phyloP scores from a whole-genome alignment of 2,113 vertebrate genomes.

The Alaudala cheleensis region DNA sequence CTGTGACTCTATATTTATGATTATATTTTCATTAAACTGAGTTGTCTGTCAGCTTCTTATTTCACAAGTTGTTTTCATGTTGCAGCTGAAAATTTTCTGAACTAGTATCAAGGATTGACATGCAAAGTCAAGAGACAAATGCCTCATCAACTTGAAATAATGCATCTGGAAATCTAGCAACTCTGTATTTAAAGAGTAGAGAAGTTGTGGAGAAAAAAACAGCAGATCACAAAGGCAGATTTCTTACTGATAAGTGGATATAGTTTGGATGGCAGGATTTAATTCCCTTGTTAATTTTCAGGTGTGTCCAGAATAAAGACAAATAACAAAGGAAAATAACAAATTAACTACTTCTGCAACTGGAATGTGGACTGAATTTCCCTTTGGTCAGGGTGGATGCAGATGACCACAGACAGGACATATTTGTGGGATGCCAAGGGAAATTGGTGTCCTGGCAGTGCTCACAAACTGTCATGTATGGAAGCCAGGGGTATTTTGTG shows the following conservation, averaged over 20 bases:
- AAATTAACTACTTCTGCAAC: neutral
- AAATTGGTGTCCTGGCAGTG: neutral
- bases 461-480: neutral
- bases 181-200: neutral
- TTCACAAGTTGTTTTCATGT: neutral
- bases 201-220: neutral
- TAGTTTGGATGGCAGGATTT: neutral
- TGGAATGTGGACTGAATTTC: fast-evolving
- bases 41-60: neutral
- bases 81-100: constrained; percentile 5
- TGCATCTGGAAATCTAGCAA: neutral
- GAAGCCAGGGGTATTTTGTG: neutral
- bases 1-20: neutral
- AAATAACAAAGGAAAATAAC: neutral
- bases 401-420: neutral
- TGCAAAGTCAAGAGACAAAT: neutral
- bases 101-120: neutral
- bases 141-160: neutral
- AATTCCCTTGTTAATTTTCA: neutral
- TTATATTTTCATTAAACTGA: neutral
- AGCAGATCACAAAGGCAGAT: neutral
- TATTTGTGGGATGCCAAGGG: neutral
- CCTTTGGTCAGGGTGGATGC: neutral
- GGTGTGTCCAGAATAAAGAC: neutral
- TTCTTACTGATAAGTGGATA: neutral